Evolutionary conservation across 2,113 vertebrate genomes (phyloP), one percentile per base, ranked within the genome.

Genomic region (Percopsis transmontana): DNA sequence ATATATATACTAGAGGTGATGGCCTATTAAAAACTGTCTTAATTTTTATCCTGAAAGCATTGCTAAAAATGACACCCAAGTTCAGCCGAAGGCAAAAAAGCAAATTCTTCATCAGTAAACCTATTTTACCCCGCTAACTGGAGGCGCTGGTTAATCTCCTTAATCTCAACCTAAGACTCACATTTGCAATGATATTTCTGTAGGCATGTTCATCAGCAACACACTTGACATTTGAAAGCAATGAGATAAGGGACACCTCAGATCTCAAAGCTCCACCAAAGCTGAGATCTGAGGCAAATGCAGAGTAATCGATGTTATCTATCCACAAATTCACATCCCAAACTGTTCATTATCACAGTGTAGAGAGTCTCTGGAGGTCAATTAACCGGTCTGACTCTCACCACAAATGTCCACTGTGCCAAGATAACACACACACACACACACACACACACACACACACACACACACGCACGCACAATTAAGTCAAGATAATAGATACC

Each of bases 331-430:
- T 84, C 70, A 39, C 33, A 39, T 11, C 27, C 16, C 1, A 39
- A 57, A 39, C 16, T 18, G 27, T 39, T 57, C 55, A 66, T 86
- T 72, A 81, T 56, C 66, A 71, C 65, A 11, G 39, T 10, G 5
- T 18, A 75, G 66, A 68, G 41, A 64, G 19, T 85, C 76, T 79
- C 83, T 23, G 24, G 82, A 70, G 84, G 74, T 85, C 85, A 87
- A 87, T 87, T 89, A 89, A 78, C 81, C 62, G 0, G 9, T 54
- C 66, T 62, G 75, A 55, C 11, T 8, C 1, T 83, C 14, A 52
- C 27, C 11, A 1, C 48, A 48, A 50, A 59, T n/a, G 5, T 74
- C 66, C 69, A 71, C 58, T 67, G 72, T 68, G 40, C 38, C 62
- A 20, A 50, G 67, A 70, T 65, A 68, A 70, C 63, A 71, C 63